Evolutionary conservation across 2,888 invertebrate species (phyloP), one percentile per base, ranked within the genome.

Genomic region (Agonopterix subpropinquella): DNA sequence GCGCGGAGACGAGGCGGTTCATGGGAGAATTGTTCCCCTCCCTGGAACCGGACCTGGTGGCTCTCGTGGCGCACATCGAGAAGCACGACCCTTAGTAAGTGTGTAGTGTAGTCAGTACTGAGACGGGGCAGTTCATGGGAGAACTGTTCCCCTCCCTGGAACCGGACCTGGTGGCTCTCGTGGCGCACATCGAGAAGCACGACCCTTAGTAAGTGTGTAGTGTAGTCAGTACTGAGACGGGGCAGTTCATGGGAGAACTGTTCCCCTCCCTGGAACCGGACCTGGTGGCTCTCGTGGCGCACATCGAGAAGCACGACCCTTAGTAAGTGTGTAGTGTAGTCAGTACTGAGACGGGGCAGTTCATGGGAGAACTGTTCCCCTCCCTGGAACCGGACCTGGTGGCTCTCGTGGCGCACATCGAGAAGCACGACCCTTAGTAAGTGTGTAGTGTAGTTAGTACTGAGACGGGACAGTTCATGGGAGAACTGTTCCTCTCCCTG

Each of bases 331-430:
- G 5, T 28, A 28, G 28, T 28, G 7, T 18, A 13, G 13, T 13
- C 2, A 71, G 67, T 8, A 60, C 62, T 9, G 96, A 96, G 80
- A 92, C 96, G 48, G 89, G 95, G 7, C 92, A 92, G 57, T 93
- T 97, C 89, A 96, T 98, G 96, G 91, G 91, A 49, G 95, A 94
- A 58, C 91, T 99, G 70, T 98, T 99, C 89, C 94, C 95, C 2
- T 91, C 93, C 54, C 89, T 99, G 35, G 98, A 98, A 88, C 89
- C 91, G 0, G 97, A 98, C 77, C 86, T 99, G 52, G 92, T 94
- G 51, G 92, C 91, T 66, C 96, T 99, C 64, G 95, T 98, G 53
- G 90, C 92, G 43, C 93, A 95, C 72, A 93, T 96, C 60, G 98
- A 97, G 80, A 93, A 93, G 64, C 92, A 95, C 65, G 97, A 98